A percentile compares a stretch with the other conserved stretches of the same genome.
Conservation (phyloP, 1,140 invertebrate species). For the Musca vetustissima region DNA sequence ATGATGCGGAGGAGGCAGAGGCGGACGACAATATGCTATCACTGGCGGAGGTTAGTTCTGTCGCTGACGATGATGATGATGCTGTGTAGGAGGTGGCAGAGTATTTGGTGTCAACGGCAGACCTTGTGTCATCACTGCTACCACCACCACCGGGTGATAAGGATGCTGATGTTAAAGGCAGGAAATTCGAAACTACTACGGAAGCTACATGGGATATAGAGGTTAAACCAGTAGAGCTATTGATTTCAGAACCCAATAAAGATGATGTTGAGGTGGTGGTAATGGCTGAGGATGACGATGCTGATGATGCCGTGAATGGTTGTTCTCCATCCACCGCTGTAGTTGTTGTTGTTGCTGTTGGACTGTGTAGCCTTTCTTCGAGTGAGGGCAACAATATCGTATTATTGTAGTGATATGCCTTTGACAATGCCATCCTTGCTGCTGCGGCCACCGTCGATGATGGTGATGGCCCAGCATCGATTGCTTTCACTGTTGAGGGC, state of each 20-base stretch:
- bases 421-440: neutral
- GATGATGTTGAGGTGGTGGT: neutral
- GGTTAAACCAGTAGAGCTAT: constrained; percentile 22
- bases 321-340: neutral
- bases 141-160: neutral
- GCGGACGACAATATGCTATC: neutral
- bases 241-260: constrained; percentile 6
- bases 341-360: neutral
- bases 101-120: neutral
- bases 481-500: constrained; percentile 15
- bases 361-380: constrained; percentile 3
- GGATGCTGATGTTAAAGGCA: constrained; percentile 26
- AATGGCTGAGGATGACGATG: neutral
- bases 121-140: constrained; percentile 21
- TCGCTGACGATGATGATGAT: neutral
- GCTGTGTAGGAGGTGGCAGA: neutral
- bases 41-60: neutral
- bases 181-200: constrained; percentile 33
- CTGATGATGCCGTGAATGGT: neutral
- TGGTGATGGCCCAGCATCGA: constrained; percentile 3
- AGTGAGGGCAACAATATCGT: constrained; percentile 1
- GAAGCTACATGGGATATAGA: constrained; percentile 23
- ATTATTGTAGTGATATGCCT: constrained; percentile 12
- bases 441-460: constrained; percentile 7
- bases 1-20: neutral